These are phyloP conservation scores for human DNA, from an alignment of 2,113 vertebrate genomes.

Conservation along the genomic window GRCh38 chr2:6242501-6243000, in stretches of 20 bases:
- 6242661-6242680: neutral
- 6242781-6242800: neutral
- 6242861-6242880: neutral
- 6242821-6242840: neutral
- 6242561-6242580: neutral
- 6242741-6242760: neutral
- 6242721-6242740: neutral
- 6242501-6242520: neutral
- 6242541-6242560: neutral
- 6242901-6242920: neutral
- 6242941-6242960: neutral
- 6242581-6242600: neutral
- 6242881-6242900: fast-evolving
- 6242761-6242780: neutral
- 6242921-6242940: too few relatives aligned
- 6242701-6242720: neutral
- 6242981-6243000: fast-evolving
- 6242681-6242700: neutral
- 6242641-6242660: neutral
- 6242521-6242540: neutral
- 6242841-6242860: neutral
- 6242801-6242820: neutral
- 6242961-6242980: neutral
- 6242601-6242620: neutral
- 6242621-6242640: neutral